A percentile compares a stretch with the other conserved stretches of the same genome.
Conservation (phyloP, 2,113 vertebrate species). For the Petaurus breviceps region DNA sequence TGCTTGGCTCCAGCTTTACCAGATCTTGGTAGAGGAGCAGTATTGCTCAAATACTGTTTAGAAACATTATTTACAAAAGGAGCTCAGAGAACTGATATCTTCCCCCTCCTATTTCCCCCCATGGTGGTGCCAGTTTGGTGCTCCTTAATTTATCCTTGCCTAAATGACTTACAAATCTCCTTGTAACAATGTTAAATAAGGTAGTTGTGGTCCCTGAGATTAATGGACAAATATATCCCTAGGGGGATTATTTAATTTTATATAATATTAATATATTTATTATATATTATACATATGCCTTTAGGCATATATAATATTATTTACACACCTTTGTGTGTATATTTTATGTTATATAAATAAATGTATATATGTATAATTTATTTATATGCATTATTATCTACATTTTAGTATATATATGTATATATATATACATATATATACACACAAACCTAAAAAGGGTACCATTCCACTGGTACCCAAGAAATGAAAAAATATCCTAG, state of each 20-base stretch:
- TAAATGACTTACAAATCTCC: neutral
- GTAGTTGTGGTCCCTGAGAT: neutral
- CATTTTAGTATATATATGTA: neutral
- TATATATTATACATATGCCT: neutral
- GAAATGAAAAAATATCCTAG: neutral
- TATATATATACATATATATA: neutral
- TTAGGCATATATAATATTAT: neutral
- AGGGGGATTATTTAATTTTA: neutral
- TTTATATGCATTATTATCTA: neutral
- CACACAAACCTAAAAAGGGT: neutral
- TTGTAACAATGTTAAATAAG: neutral
- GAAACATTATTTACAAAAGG: neutral
- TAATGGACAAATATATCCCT: neutral
- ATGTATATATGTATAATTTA: neutral
- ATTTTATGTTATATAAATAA: neutral
- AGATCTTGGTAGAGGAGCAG: neutral
- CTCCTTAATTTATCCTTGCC: neutral
- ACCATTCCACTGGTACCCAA: neutral
- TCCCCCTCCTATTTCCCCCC: neutral
- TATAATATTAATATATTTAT: neutral
- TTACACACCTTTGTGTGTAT: neutral
- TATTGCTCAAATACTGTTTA: neutral
- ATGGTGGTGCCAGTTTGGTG: neutral
- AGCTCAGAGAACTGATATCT: neutral
- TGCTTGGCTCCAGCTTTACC: neutral